Percentiles rank a stretch among this genome's conserved stretches.
Evolutionary conservation across 2,888 invertebrate species (phyloP).

Genomic region (Cryptocheilus praepositus): DNA sequence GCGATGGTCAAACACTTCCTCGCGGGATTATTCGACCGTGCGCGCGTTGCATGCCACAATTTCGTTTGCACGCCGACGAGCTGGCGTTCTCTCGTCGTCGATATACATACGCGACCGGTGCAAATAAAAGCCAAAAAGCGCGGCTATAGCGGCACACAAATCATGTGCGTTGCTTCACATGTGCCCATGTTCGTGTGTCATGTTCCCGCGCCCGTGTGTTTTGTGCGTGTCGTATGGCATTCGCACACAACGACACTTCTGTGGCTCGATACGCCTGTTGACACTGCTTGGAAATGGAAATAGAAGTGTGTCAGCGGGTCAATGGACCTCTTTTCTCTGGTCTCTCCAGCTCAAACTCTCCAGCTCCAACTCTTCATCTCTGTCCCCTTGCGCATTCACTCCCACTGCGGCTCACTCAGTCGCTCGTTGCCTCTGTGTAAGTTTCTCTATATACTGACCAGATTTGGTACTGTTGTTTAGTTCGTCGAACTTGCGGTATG

Average conservation of each 20-base stretch:
- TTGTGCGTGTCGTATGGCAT: background rate
- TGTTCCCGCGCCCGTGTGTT: no score
- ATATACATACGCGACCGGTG: slow-evolving; percentile 25
- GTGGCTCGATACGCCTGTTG: slow-evolving; percentile 28
- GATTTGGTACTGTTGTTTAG: slow-evolving; percentile 12
- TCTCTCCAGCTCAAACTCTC: slow-evolving; percentile 10
- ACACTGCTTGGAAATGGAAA: slow-evolving; percentile 54
- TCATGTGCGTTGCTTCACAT: slow-evolving; percentile 1
- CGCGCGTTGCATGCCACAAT: slow-evolving; percentile 16
- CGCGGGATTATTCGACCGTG: slow-evolving; percentile 32
- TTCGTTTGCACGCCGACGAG: slow-evolving; percentile 30
- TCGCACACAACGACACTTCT: background rate
- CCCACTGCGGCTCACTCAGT: slow-evolving; percentile 9
- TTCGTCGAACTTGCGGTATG: no score
- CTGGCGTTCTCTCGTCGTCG: slow-evolving; percentile 19
- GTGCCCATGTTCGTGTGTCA: background rate
- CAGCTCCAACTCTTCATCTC: slow-evolving; percentile 8
- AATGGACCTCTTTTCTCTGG: slow-evolving; percentile 52
- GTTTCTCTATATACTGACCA: background rate
- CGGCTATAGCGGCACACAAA: slow-evolving; percentile 10
- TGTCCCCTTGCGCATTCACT: slow-evolving; percentile 14
- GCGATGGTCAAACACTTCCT: slow-evolving; percentile 34
- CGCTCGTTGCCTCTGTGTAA: slow-evolving; percentile 9
- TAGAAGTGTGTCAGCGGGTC: slow-evolving; percentile 66
- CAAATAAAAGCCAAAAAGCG: slow-evolving; percentile 32